Conservation (phyloP, 2,113 vertebrate species). For the Acanthisitta chloris region DNA sequence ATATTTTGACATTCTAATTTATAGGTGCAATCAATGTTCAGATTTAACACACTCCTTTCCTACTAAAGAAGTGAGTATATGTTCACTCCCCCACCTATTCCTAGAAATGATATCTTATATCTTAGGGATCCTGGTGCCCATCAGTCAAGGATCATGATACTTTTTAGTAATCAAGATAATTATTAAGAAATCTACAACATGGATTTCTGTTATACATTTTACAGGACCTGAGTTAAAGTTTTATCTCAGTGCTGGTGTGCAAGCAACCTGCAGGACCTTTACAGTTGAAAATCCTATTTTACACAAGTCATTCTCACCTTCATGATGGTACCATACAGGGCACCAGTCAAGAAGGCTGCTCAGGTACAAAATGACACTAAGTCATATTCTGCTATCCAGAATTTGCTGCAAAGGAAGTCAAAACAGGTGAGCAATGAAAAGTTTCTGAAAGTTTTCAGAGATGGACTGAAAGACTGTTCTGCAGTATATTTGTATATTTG, state of each 20-base stretch:
- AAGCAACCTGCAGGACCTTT: neutral
- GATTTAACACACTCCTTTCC: neutral
- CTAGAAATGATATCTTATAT: fast-evolving
- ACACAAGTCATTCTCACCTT: neutral
- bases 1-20: neutral
- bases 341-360: neutral
- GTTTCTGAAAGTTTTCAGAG: neutral
- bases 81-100: fast-evolving
- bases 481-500: neutral
- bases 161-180: neutral
- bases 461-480: neutral
- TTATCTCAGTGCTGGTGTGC: neutral
- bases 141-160: neutral
- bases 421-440: neutral
- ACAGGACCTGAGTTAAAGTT: neutral
- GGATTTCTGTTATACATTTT: neutral
- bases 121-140: neutral
- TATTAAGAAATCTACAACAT: neutral
- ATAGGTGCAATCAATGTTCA: neutral
- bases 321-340: neutral
- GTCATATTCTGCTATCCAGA: neutral
- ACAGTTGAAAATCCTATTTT: neutral
- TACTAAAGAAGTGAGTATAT: neutral
- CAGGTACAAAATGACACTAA: neutral
- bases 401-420: neutral